Conservation (phyloP, 2,113 vertebrate species). For the Antechinus stuartii region DNA sequence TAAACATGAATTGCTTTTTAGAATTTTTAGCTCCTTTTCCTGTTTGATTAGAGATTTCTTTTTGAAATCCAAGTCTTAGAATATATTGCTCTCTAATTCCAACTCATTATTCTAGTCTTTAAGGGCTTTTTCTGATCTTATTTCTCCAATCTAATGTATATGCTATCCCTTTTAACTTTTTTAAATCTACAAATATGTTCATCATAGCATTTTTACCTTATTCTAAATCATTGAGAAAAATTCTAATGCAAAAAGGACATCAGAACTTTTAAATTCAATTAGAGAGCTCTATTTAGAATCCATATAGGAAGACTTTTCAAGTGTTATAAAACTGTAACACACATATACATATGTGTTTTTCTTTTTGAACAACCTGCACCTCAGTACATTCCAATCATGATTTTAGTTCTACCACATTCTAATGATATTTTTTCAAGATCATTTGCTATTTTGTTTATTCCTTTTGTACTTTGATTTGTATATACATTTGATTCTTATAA, state of each 20-base stretch:
- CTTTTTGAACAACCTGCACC: background rate
- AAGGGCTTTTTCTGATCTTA: background rate
- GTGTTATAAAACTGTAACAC: background rate
- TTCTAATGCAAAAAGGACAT: background rate
- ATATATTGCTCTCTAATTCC: background rate
- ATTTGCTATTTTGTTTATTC: background rate
- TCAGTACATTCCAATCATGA: background rate
- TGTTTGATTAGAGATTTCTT: background rate
- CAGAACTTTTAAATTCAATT: background rate
- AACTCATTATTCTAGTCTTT: background rate
- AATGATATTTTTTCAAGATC: background rate
- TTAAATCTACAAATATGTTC: background rate
- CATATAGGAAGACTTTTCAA: background rate
- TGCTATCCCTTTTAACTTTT: background rate
- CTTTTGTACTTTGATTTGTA: background rate
- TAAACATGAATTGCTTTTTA: background rate
- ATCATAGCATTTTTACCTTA: background rate
- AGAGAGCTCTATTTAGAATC: background rate
- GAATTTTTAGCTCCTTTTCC: background rate
- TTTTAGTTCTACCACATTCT: background rate
- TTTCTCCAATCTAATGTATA: background rate
- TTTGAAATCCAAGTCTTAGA: background rate
- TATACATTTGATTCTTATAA: background rate
- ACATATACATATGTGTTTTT: background rate
- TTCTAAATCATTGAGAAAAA: background rate